Evolutionary conservation across 2,797 vertebrate genomes (phyloP).

Genomic region (Anabacerthia variegaticeps): DNA sequence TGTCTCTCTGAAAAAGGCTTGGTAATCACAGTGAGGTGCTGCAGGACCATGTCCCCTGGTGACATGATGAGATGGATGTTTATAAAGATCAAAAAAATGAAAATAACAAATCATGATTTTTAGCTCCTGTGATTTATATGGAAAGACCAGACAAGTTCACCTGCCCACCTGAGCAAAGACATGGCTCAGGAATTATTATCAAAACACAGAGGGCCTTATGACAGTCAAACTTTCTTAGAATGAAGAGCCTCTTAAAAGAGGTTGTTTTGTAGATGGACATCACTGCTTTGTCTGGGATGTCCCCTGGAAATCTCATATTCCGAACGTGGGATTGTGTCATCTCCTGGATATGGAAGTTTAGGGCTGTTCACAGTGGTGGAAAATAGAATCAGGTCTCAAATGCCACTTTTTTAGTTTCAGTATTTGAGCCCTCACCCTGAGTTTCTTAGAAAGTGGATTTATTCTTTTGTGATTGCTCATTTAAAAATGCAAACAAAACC

Average conservation of each 20-base stretch:
- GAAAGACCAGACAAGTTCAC: neutral
- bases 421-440: neutral
- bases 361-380: neutral
- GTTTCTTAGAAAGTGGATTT: constrained; percentile 24
- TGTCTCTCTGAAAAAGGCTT: neutral
- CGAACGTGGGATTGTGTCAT: rapidly evolving
- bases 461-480: constrained; percentile 55
- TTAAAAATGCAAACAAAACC: constrained; percentile 70
- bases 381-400: neutral
- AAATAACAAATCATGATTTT: neutral
- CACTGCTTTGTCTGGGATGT: neutral
- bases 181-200: neutral
- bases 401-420: neutral
- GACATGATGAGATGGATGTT: neutral
- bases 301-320: neutral
- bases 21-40: neutral
- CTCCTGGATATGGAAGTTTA: neutral
- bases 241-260: neutral
- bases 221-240: neutral
- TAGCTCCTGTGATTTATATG: neutral
- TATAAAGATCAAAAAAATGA: neutral
- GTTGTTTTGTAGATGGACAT: neutral
- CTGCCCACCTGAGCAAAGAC: neutral
- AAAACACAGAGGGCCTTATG: neutral
- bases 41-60: neutral